A percentile compares a stretch with the other conserved stretches of the same genome.
Conservation (phyloP, 2,888 invertebrate species). For the Geotrupes spiniger region DNA sequence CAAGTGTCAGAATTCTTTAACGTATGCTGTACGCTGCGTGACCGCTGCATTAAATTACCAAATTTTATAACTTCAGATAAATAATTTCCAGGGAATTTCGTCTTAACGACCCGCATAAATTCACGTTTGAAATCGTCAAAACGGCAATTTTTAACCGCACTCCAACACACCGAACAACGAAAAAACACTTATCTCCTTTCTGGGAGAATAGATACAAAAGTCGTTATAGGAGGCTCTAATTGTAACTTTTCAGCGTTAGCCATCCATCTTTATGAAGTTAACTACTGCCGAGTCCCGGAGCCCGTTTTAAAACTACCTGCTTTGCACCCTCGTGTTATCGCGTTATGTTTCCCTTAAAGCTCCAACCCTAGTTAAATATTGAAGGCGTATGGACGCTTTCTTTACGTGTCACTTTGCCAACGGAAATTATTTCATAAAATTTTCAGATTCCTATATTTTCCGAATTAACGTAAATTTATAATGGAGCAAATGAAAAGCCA, state of each 20-base stretch:
- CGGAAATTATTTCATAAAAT: slow-evolving; percentile 7
- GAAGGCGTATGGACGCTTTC: slow-evolving; percentile 20
- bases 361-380: slow-evolving; percentile 26
- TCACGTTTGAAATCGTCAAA: slow-evolving; percentile 14
- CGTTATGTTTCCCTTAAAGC: slow-evolving; percentile 27
- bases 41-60: slow-evolving; percentile 10
- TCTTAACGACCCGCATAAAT: slow-evolving; percentile 7
- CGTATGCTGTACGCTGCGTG: slow-evolving; percentile 16
- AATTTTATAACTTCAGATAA: slow-evolving; percentile 13
- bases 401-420: slow-evolving; percentile 13
- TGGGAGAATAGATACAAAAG: slow-evolving; percentile 35
- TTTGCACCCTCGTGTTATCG: slow-evolving; percentile 33
- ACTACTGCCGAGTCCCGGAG: slow-evolving; percentile 39
- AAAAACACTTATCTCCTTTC: slow-evolving; percentile 33
- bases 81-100: slow-evolving; percentile 15
- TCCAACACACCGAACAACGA: slow-evolving; percentile 13
- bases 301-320: slow-evolving; percentile 50
- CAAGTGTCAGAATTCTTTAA: background rate
- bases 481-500: no score
- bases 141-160: slow-evolving; percentile 18
- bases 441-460: no score
- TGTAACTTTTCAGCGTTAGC: slow-evolving; percentile 46
- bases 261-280: slow-evolving; percentile 49
- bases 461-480: no score
- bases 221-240: slow-evolving; percentile 40